Conservation (phyloP, 1,140 invertebrate genomes). For the Littorina saxatilis region DNA sequence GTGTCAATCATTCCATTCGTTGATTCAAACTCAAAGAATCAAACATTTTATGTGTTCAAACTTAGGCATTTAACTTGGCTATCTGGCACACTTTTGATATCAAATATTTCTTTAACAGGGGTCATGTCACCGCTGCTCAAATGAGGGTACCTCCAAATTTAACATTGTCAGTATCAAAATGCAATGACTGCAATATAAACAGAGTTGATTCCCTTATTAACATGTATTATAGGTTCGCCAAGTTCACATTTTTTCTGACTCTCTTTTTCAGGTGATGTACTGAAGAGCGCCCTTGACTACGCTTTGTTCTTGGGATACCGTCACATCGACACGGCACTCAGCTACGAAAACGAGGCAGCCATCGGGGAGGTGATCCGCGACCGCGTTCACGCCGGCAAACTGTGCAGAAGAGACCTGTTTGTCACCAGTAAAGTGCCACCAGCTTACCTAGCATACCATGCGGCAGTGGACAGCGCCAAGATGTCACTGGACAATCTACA, state of each 20-base stretch:
- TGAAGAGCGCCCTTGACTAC: slow-evolving; percentile 59
- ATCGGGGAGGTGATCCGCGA: slow-evolving; percentile 62
- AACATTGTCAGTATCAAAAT: background rate
- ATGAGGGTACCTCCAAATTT: too few relatives aligned
- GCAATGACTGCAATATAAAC: background rate
- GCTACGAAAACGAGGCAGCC: slow-evolving; percentile 64
- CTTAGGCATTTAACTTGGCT: too few relatives aligned
- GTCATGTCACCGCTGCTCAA: too few relatives aligned
- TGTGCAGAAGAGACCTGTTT: slow-evolving; percentile 65
- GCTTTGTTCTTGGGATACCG: slow-evolving; percentile 65
- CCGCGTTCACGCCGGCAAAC: slow-evolving; percentile 49
- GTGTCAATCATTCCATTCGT: too few relatives aligned
- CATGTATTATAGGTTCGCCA: background rate
- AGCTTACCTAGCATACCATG: slow-evolving; percentile 44
- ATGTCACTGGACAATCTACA: slow-evolving; percentile 62
- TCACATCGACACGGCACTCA: slow-evolving; percentile 67
- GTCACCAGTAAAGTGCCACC: slow-evolving; percentile 65
- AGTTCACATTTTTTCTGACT: background rate
- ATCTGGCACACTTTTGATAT: too few relatives aligned
- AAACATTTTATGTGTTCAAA: too few relatives aligned
- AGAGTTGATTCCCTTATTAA: background rate
- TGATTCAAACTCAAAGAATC: too few relatives aligned
- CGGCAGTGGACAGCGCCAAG: slow-evolving; percentile 48
- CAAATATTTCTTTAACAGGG: too few relatives aligned
- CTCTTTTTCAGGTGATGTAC: slow-evolving; percentile 33